Evolutionary conservation across 2,797 vertebrate species (phyloP).

Genomic region (Acridotheres tristis): DNA sequence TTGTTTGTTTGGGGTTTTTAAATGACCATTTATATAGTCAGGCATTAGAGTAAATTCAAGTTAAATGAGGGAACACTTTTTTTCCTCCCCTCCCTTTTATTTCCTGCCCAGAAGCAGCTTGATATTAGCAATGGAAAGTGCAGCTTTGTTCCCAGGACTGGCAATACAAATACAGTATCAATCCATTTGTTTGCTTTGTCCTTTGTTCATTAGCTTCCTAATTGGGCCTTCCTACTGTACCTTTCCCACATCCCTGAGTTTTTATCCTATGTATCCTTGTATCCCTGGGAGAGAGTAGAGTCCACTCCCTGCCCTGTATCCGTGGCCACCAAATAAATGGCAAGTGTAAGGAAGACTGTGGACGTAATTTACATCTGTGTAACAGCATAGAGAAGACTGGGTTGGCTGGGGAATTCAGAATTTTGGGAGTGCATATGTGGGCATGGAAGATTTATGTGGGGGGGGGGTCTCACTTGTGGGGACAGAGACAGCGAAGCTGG

Average conservation of each 20-base stretch:
- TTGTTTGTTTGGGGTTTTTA: not conserved
- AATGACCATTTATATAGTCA: not conserved
- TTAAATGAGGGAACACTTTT: not conserved
- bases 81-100: not conserved
- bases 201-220: not conserved
- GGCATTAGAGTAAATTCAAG: not conserved
- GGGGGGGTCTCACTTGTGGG: not conserved
- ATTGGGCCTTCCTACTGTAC: not conserved
- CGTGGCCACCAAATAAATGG: not conserved
- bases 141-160: not conserved
- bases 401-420: not conserved
- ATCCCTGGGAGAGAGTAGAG: not conserved
- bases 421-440: not conserved
- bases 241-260: not conserved
- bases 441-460: not conserved
- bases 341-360: not conserved
- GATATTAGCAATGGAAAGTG: not conserved
- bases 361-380: rapidly evolving
- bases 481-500: rapidly evolving
- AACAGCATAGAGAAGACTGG: rapidly evolving
- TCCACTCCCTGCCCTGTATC: rapidly evolving
- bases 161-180: not conserved
- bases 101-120: not conserved
- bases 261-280: not conserved
- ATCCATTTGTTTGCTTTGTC: not conserved